Base-by-base conservation (phyloP, 2,888 invertebrate genomes). In the Endomychus coccineus region DNA sequence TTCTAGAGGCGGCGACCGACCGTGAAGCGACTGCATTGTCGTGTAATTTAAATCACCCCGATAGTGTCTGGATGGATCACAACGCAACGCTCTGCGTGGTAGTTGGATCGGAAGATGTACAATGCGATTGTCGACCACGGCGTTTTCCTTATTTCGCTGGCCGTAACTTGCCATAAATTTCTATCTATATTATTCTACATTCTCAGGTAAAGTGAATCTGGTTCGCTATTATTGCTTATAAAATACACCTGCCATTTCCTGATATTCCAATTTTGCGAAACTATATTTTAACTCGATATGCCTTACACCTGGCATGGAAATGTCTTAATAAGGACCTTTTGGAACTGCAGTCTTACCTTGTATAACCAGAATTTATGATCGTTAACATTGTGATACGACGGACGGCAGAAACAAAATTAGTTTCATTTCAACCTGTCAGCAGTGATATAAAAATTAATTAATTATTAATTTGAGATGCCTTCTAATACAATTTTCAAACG, bases 21-120 rank as follows among this genome's bases (percentile, higher is more conserved):
- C 52, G 54, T 52, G 50, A 49, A 52, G 49, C 37, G 42, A 12
- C 12, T 49, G 48, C 53, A 45, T 45, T 48, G 51, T 53, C 51
- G 49, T 51, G 55, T 54, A 51, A 55, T 56, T 54, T 54, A 52
- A 54, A 52, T 52, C 52, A 46, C 48, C 48, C 45, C 40, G 52
- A 52, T 52, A 49, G 45, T 49, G 50, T 49, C 49, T 42, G 34
- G 32, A 43, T 38, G 3, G 23, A 36, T 29, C 40, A 42, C 35
- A 28, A 29, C 16, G 29, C 21, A 6, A 11, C 13, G 12, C 15
- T 14, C 15, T 7, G 13, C 10, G 14, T 10, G 29, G 29, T 29
- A 29, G 29, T 29, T 29, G 29, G 13, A 29, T 29, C 29, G 16
- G 9, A 12, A 29, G 29, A 29, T 29, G 29, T 19, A 7, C 14